Conservation (phyloP, 2,113 vertebrate genomes). For the Saimiri boliviensis region DNA sequence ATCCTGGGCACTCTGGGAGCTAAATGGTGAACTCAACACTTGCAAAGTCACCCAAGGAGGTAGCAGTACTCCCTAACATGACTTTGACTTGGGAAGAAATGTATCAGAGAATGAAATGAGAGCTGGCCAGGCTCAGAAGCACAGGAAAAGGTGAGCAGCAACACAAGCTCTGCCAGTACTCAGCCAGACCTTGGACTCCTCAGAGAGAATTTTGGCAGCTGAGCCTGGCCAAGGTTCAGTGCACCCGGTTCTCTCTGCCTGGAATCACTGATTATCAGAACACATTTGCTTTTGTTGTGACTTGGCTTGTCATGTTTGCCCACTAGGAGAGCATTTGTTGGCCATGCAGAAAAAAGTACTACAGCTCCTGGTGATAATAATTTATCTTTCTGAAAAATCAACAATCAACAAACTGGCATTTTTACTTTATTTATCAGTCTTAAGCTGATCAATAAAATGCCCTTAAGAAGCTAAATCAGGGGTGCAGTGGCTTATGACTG, state of each 20-base stretch:
- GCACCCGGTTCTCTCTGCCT: background rate
- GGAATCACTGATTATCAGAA: background rate
- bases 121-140: background rate
- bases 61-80: background rate
- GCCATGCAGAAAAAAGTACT: background rate
- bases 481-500: too few species aligned
- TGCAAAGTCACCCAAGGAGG: background rate
- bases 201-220: background rate
- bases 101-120: background rate
- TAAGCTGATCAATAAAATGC: conserved; percentile 4
- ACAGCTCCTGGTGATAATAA: background rate
- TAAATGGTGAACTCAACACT: background rate
- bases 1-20: background rate
- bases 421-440: conserved; percentile 19
- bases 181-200: background rate
- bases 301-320: background rate
- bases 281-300: background rate
- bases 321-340: background rate
- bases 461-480: background rate
- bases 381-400: conserved; percentile 14
- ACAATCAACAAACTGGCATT: background rate
- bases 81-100: background rate
- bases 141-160: background rate
- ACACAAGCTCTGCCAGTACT: background rate
- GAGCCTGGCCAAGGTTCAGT: background rate